phyloP scores from a whole-genome alignment of 2,113 vertebrate genomes.

The Cebus imitator region DNA sequence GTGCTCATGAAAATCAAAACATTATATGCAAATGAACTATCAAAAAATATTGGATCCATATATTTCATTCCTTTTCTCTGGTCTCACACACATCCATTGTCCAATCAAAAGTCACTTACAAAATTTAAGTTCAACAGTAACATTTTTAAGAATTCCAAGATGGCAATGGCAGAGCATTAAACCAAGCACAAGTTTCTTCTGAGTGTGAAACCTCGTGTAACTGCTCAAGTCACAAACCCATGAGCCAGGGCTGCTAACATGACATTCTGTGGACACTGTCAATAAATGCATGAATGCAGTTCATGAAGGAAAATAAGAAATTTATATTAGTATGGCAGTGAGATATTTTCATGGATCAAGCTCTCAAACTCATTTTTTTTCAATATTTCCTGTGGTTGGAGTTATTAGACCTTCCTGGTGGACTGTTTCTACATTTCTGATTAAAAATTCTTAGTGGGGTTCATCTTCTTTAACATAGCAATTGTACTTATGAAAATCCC shows the following conservation, averaged over 20 bases:
- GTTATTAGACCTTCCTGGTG: not conserved
- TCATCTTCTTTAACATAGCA: not conserved
- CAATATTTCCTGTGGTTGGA: not conserved
- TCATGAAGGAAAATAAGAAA: not conserved
- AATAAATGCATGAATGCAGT: not conserved
- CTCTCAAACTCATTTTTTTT: slow-evolving; percentile 5
- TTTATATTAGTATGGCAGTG: not conserved
- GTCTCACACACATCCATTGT: not conserved
- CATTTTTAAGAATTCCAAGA: not conserved
- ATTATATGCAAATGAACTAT: not conserved
- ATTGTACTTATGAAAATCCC: not conserved
- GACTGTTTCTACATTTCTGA: not conserved
- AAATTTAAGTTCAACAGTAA: not conserved
- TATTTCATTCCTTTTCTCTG: not conserved
- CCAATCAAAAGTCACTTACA: not conserved
- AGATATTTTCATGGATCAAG: not conserved
- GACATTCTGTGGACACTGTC: not conserved
- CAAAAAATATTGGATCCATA: not conserved
- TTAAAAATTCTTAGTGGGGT: not conserved
- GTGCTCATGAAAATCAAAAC: not conserved
- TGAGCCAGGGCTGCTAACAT: not conserved
- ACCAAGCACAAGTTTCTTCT: not conserved
- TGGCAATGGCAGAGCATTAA: not conserved
- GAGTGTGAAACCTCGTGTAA: not conserved
- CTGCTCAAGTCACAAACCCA: not conserved